These are phyloP conservation scores for Mythimna lalbum DNA, from an alignment of 2,888 invertebrate genomes.

Conservation along the genomic window DNA sequence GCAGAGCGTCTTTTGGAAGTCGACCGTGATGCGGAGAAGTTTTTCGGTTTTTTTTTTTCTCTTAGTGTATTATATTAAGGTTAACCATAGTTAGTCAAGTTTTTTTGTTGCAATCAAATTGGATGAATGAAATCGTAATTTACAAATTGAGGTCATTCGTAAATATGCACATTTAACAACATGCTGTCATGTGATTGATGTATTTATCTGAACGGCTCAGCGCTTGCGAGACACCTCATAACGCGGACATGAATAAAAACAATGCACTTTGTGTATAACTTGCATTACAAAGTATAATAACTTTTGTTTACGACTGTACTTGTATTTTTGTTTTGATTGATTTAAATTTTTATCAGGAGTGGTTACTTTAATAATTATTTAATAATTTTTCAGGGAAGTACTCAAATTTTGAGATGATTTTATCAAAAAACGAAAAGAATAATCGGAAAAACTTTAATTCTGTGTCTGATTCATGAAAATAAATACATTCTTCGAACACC, in stretches of 20 bases:
- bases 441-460: background rate
- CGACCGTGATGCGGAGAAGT: no score
- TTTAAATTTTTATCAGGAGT: conserved; percentile 15
- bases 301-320: conserved; percentile 37
- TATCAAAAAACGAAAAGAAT: no score
- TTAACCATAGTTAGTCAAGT: no score
- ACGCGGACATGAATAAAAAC: conserved; percentile 75
- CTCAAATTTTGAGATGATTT: background rate
- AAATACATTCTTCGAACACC: background rate
- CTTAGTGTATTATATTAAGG: no score
- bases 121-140: conserved; percentile 36
- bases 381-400: background rate
- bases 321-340: conserved; percentile 34
- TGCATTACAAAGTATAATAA: conserved; percentile 78
- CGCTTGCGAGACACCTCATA: conserved; percentile 70
- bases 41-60: no score
- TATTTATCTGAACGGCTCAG: conserved; percentile 64
- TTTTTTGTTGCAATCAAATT: background rate
- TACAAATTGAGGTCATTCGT: conserved; percentile 26
- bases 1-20: no score
- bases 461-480: background rate
- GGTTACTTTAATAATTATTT: background rate
- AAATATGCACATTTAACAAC: conserved; percentile 29
- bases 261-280: conserved; percentile 68
- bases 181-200: conserved; percentile 53